These are phyloP conservation scores for Ascidia mentula DNA, from an alignment of 23 tunicate species.

Conservation along the genomic window DNA sequence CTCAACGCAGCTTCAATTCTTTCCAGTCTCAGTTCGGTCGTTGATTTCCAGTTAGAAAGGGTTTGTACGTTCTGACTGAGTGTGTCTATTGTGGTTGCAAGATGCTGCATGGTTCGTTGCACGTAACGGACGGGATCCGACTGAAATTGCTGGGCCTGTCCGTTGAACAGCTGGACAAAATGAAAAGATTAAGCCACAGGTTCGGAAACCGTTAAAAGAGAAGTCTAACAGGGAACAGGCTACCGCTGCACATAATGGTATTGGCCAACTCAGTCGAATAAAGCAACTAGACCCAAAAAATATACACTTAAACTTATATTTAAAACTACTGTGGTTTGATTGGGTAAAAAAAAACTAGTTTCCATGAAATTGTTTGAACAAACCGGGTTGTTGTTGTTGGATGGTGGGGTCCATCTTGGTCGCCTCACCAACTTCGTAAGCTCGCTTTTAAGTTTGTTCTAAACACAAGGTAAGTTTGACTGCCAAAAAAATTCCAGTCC, in stretches of 20 bases:
- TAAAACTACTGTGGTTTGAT: too few relatives aligned
- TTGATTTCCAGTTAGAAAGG: constrained; percentile 42
- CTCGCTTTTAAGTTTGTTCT: constrained; percentile 18
- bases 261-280: too few relatives aligned
- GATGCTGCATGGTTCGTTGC: constrained; percentile 17
- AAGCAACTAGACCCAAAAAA: too few relatives aligned
- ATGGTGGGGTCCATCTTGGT: constrained; percentile 40
- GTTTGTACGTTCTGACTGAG: constrained; percentile 24
- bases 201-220: too few relatives aligned
- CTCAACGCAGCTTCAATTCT: constrained; percentile 28
- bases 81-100: neutral
- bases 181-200: neutral
- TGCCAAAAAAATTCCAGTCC: too few relatives aligned
- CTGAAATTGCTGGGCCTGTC: neutral
- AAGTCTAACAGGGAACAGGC: too few relatives aligned
- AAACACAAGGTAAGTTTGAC: too few relatives aligned
- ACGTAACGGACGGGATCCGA: constrained; percentile 6
- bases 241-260: too few relatives aligned
- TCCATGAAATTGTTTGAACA: too few relatives aligned
- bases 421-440: constrained; percentile 23
- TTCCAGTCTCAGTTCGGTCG: constrained; percentile 30
- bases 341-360: too few relatives aligned
- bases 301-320: too few relatives aligned
- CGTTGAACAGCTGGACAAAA: neutral
- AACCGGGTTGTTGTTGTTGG: neutral